phyloP scores from a whole-genome alignment of 2,797 vertebrate genomes.

The Melanotaenia boesemani region DNA sequence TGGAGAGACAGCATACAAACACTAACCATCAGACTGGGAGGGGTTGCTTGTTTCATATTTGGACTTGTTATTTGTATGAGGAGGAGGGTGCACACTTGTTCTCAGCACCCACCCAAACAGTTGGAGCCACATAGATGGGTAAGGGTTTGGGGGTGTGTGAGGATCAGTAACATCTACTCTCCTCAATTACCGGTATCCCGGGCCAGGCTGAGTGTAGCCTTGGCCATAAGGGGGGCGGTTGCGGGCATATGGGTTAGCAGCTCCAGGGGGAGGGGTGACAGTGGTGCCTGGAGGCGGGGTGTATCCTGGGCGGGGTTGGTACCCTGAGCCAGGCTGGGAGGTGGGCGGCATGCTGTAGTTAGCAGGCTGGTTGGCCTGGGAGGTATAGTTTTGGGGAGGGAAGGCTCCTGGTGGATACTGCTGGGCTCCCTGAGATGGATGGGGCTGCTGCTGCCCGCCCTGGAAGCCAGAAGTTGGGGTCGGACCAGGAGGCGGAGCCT shows the following conservation, averaged over 20 bases:
- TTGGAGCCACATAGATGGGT: constrained; percentile 53
- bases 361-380: constrained; percentile 90
- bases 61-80: constrained; percentile 62
- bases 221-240: constrained; percentile 93
- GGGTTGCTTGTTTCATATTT: constrained; percentile 66
- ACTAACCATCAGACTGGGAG: constrained; percentile 66
- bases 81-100: constrained; percentile 36
- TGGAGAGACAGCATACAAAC: constrained; percentile 68
- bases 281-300: constrained; percentile 90
- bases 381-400: constrained; percentile 92
- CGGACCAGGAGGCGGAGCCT: constrained; percentile 84
- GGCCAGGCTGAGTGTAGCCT: constrained; percentile 95
- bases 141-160: constrained; percentile 28
- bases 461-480: constrained; percentile 79
- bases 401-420: constrained; percentile 91
- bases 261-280: constrained; percentile 90
- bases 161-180: constrained; percentile 49
- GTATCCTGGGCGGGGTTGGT: constrained; percentile 91
- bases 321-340: constrained; percentile 87
- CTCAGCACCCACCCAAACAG: constrained; percentile 61
- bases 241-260: constrained; percentile 94
- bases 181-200: constrained; percentile 90
- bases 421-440: constrained; percentile 87
- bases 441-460: constrained; percentile 82
- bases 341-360: constrained; percentile 89